Percentiles rank a stretch among this genome's conserved stretches.
Conservation (phyloP, 2,888 invertebrate species). For the Imbricaverruca yamaguchii region DNA sequence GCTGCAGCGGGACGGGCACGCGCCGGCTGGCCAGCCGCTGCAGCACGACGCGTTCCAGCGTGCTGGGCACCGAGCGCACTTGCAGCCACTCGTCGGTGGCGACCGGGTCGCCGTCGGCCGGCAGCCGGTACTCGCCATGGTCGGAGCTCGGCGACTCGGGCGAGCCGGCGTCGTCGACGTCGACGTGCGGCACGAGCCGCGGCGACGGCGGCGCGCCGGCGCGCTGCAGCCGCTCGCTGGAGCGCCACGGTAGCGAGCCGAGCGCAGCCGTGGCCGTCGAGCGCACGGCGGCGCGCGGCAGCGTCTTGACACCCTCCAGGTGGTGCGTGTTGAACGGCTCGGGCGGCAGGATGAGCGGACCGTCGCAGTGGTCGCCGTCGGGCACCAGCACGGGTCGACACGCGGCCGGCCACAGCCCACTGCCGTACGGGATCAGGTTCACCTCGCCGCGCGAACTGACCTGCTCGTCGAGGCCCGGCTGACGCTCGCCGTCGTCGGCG, state of each 20-base stretch:
- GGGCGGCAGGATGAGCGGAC: conserved; percentile 12
- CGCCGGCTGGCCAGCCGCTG: not conserved
- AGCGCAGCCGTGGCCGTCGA: not conserved
- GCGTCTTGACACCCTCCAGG: conserved; percentile 5
- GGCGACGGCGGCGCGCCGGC: not conserved
- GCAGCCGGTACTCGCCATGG: conserved; percentile 5
- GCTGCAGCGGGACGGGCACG: not conserved
- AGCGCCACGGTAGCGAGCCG: not conserved
- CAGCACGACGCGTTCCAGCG: conserved; percentile 9
- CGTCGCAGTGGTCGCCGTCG: not conserved
- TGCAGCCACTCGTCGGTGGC: not conserved
- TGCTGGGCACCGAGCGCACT: conserved; percentile 12
- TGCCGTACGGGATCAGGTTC: conserved; percentile 13
- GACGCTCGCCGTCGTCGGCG: not conserved
- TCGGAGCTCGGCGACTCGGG: conserved; percentile 5
- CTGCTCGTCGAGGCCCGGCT: not conserved
- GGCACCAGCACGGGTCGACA: not conserved
- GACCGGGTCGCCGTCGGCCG: not conserved
- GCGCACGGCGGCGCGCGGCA: not conserved
- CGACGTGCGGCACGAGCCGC: not conserved
- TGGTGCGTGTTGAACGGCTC: conserved; percentile 1
- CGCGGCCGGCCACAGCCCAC: not conserved
- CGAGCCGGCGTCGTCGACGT: not conserved
- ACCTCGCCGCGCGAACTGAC: not conserved
- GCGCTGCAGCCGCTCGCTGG: not conserved